These are phyloP conservation scores for Chalcosyrphus nemorum DNA, from an alignment of 2,888 invertebrate species.

Conservation along the genomic window DNA sequence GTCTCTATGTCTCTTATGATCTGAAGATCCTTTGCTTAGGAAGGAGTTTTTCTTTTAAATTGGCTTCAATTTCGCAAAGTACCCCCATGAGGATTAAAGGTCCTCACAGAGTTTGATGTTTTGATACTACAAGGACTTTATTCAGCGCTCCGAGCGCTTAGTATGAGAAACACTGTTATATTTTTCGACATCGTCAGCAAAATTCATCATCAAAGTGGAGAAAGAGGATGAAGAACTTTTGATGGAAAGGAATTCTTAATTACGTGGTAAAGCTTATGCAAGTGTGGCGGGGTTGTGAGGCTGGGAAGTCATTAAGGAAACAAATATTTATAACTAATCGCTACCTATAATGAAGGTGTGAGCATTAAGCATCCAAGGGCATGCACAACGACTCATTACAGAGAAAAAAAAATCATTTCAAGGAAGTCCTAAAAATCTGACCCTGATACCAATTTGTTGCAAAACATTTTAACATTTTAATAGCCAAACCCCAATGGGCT, in stretches of 20 bases:
- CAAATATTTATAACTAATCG: conserved; percentile 15
- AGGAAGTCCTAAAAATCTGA: background rate
- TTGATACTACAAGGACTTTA: background rate
- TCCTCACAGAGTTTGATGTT: conserved; percentile 20
- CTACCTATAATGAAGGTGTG: background rate
- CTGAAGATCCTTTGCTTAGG: conserved; percentile 16
- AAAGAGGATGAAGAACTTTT: background rate
- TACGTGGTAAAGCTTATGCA: background rate
- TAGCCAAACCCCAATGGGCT: background rate
- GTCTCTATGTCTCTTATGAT: conserved; percentile 31
- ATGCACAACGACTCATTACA: too few relatives aligned
- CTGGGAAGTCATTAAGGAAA: conserved; percentile 2
- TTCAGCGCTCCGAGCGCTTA: background rate
- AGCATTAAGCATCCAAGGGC: too few relatives aligned
- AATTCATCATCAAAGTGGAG: background rate
- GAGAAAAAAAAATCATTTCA: too few relatives aligned
- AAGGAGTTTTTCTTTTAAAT: conserved; percentile 27
- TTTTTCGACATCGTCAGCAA: conserved; percentile 10
- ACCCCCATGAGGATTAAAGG: conserved; percentile 49
- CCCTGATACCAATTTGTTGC: background rate
- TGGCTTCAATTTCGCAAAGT: conserved; percentile 42
- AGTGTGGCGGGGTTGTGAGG: background rate
- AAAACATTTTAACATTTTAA: background rate
- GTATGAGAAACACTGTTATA: background rate
- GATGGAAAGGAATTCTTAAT: background rate